Conservation (phyloP, 2,888 invertebrate genomes). For the Sialis lutaria region DNA sequence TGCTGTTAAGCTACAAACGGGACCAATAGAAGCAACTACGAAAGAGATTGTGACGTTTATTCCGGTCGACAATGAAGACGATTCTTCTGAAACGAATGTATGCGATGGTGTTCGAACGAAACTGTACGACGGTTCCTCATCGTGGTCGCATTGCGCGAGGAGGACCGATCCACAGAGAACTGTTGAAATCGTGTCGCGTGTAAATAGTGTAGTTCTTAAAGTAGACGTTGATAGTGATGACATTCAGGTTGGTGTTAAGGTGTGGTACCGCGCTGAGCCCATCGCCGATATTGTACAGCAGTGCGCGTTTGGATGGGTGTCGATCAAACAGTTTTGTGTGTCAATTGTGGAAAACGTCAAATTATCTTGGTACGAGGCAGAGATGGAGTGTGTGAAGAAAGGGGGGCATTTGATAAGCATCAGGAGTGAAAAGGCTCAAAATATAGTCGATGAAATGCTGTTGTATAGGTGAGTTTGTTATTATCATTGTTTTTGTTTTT, state of each 20-base stretch:
- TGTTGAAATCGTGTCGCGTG: conserved; percentile 39
- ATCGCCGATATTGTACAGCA: conserved; percentile 40
- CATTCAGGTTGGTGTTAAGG: conserved; percentile 24
- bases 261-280: conserved; percentile 45
- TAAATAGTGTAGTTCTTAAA: conserved; percentile 32
- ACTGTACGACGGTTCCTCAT: conserved; percentile 36
- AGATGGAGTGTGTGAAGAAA: conserved; percentile 40
- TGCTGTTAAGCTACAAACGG: conserved; percentile 41
- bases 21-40: conserved; percentile 14
- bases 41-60: background rate
- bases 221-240: conserved; percentile 16
- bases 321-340: conserved; percentile 47
- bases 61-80: background rate
- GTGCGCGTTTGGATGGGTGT: conserved; percentile 56
- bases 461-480: conserved; percentile 36
- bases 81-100: background rate
- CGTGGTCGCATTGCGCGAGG: conserved; percentile 41
- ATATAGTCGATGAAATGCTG: conserved; percentile 41
- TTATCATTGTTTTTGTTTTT: background rate
- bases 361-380: conserved; percentile 48
- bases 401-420: conserved; percentile 55
- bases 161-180: conserved; percentile 36
- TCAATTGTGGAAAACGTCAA: conserved; percentile 36
- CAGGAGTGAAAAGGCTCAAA: conserved; percentile 42
- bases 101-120: conserved; percentile 39